These are phyloP conservation scores for Sciurus niger DNA, from an alignment of 2,113 vertebrate genomes.

Conservation along the genomic window DNA sequence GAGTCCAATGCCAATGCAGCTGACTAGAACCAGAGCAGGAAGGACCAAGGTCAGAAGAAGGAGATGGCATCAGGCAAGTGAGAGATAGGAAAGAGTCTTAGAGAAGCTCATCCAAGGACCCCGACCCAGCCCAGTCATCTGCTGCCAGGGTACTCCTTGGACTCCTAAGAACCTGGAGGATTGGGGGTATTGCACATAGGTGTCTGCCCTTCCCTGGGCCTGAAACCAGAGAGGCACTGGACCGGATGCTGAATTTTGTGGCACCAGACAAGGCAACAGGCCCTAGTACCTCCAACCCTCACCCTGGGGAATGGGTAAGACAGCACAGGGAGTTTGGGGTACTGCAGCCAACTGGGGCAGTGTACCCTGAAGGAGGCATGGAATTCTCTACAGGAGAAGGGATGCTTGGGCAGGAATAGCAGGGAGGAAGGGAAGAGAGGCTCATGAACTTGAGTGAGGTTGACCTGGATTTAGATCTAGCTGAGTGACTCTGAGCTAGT, in stretches of 20 bases:
- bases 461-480: background rate
- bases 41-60: background rate
- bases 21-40: background rate
- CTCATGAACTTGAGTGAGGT: background rate
- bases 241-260: background rate
- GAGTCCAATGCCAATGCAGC: background rate
- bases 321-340: background rate
- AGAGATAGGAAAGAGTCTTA: background rate
- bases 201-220: background rate
- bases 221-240: background rate
- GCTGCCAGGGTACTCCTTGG: background rate
- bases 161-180: background rate
- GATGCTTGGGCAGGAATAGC: background rate
- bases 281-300: background rate
- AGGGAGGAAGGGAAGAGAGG: background rate
- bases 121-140: background rate
- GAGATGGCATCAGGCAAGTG: background rate
- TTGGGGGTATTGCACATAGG: background rate
- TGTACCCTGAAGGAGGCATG: background rate
- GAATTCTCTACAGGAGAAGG: background rate
- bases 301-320: background rate
- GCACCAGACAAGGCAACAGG: background rate
- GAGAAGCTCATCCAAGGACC: background rate
- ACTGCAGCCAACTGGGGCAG: background rate
- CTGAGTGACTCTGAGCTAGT: background rate